Conservation (phyloP, 2,797 vertebrate species). For the Chaetodon trifasciatus region DNA sequence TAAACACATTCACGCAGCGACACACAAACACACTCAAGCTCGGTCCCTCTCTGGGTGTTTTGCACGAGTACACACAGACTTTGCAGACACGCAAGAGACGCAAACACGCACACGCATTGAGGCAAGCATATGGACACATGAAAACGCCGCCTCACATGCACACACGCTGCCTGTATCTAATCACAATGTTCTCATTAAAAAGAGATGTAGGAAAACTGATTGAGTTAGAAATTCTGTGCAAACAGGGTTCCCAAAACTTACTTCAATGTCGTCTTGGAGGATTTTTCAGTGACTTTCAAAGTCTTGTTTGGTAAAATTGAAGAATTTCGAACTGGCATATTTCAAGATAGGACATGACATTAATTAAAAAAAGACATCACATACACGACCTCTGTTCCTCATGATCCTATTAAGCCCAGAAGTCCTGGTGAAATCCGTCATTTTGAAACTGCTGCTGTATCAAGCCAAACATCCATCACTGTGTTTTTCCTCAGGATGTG, state of each 20-base stretch:
- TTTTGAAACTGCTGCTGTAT: conserved; percentile 30
- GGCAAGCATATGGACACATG: conserved; percentile 40
- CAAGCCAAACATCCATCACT: conserved; percentile 38
- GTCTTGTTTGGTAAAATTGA: conserved; percentile 30
- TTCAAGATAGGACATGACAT: conserved; percentile 37
- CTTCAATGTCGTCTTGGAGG: conserved; percentile 50
- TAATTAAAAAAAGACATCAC: conserved; percentile 36
- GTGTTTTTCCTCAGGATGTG: conserved; percentile 26
- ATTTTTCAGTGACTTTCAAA: conserved; percentile 50
- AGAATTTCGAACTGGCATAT: conserved; percentile 23
- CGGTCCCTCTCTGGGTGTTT: conserved; percentile 22
- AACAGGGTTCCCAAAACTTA: conserved; percentile 22
- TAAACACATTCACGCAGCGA: conserved; percentile 63
- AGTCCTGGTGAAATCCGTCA: conserved; percentile 43
- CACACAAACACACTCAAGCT: conserved; percentile 46
- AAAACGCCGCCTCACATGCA: conserved; percentile 25
- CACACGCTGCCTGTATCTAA: conserved; percentile 40
- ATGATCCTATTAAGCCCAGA: conserved; percentile 29
- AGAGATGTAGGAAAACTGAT: conserved; percentile 66
- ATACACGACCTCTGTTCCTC: conserved; percentile 1
- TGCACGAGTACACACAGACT: conserved; percentile 8
- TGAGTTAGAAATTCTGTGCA: conserved; percentile 39
- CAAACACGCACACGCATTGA: conserved; percentile 25
- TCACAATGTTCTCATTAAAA: conserved; percentile 74
- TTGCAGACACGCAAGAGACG: background rate